Evolutionary conservation across 2,797 vertebrate genomes (phyloP).

Genomic region (Sebastes goodei): DNA sequence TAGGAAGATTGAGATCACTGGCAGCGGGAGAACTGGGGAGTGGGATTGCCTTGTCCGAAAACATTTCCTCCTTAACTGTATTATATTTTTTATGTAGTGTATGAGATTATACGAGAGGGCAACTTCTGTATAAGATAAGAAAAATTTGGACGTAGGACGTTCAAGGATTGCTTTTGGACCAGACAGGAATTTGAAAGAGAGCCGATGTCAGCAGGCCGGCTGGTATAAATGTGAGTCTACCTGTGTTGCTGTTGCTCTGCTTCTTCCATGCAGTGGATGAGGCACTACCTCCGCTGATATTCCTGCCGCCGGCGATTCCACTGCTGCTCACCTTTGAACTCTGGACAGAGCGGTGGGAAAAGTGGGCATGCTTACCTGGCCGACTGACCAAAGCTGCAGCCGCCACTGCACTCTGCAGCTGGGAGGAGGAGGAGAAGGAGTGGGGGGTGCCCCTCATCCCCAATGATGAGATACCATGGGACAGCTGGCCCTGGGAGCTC

Average conservation of each 20-base stretch:
- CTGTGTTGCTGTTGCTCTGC: constrained; percentile 86
- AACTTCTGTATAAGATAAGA: neutral
- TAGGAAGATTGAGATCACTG: constrained; percentile 52
- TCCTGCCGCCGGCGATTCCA: constrained; percentile 74
- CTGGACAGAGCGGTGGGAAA: constrained; percentile 80
- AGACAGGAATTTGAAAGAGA: constrained; percentile 75
- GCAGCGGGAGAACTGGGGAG: constrained; percentile 9
- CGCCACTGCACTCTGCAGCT: constrained; percentile 90
- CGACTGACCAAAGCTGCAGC: constrained; percentile 90
- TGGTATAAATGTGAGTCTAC: constrained; percentile 79
- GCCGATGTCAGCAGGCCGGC: constrained; percentile 67
- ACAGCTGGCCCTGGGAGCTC: constrained; percentile 88
- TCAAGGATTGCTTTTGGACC: constrained; percentile 74
- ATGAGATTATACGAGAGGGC: neutral
- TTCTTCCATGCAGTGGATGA: constrained; percentile 92
- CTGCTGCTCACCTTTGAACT: constrained; percentile 87
- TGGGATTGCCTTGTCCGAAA: constrained; percentile 70
- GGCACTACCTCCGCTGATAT: constrained; percentile 82
- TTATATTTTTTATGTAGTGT: constrained; percentile 10
- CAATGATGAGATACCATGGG: constrained; percentile 84
- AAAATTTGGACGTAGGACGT: neutral
- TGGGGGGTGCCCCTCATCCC: constrained; percentile 88
- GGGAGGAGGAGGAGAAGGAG: constrained; percentile 91
- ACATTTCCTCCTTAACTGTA: constrained; percentile 51
- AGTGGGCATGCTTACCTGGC: constrained; percentile 89